phyloP scores from a whole-genome alignment of 2,797 vertebrate species.

The Dipus sagitta region DNA sequence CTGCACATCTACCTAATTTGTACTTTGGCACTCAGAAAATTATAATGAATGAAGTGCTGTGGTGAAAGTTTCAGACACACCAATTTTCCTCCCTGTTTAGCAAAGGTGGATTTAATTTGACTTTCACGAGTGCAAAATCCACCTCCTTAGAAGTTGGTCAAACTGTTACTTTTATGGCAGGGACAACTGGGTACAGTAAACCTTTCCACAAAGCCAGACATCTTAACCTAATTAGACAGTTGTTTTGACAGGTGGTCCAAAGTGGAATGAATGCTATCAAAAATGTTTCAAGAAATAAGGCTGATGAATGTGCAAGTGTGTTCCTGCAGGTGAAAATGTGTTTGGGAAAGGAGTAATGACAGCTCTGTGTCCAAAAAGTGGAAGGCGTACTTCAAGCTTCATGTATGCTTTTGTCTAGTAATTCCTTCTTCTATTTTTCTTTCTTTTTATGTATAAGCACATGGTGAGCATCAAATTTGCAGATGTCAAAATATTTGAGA shows the following conservation, averaged over 20 bases:
- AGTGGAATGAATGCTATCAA: constrained; percentile 82
- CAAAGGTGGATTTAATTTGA: constrained; percentile 87
- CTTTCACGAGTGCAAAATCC: constrained; percentile 85
- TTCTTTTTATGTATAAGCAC: constrained; percentile 41
- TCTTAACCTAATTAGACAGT: constrained; percentile 88
- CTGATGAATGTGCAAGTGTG: constrained; percentile 79
- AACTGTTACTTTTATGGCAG: constrained; percentile 87
- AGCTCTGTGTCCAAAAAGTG: constrained; percentile 76
- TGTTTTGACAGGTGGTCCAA: constrained; percentile 89
- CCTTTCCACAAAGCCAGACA: constrained; percentile 87
- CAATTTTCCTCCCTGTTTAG: constrained; percentile 78
- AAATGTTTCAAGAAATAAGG: constrained; percentile 75
- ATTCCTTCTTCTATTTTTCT: neutral
- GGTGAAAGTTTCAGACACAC: constrained; percentile 85
- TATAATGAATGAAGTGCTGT: constrained; percentile 87
- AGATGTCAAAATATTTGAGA: neutral
- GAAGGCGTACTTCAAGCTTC: neutral
- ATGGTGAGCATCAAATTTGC: constrained; percentile 67
- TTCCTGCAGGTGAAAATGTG: constrained; percentile 85
- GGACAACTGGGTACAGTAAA: constrained; percentile 87
- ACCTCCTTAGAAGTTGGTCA: constrained; percentile 84
- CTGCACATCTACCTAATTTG: constrained; percentile 84
- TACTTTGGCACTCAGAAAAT: constrained; percentile 83
- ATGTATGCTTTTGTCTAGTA: neutral
- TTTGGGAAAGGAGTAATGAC: constrained; percentile 69